Evolutionary conservation across 2,113 vertebrate species (phyloP).

Genomic region (Myanophis thanlyinensis): DNA sequence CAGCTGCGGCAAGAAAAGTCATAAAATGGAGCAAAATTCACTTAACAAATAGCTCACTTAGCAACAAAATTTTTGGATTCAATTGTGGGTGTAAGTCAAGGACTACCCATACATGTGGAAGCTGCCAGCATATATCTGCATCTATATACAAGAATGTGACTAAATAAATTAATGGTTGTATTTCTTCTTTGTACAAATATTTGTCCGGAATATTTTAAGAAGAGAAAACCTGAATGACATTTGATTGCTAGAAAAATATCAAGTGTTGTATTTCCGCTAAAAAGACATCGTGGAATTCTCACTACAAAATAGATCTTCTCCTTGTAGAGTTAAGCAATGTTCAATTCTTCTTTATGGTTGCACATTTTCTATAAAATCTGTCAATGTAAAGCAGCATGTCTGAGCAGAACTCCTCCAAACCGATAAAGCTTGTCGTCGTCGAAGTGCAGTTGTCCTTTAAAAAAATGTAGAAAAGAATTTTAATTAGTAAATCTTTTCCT

Average conservation of each 20-base stretch:
- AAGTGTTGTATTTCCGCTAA: neutral
- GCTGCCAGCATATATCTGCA: neutral
- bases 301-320: too few species aligned
- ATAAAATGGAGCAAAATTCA: too few species aligned
- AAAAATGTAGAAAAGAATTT: neutral
- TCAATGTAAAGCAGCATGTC: fast-evolving
- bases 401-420: neutral
- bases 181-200: neutral
- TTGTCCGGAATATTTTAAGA: neutral
- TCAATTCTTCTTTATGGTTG: neutral
- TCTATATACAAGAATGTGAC: neutral
- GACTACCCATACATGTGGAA: neutral
- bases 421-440: fast-evolving
- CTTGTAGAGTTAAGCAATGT: neutral
- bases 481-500: neutral
- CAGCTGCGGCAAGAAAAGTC: too few species aligned
- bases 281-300: neutral
- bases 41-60: too few species aligned
- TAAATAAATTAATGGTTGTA: neutral
- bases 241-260: neutral
- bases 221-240: neutral
- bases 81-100: too few species aligned
- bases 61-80: too few species aligned
- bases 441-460: neutral
- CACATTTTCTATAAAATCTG: fast-evolving